Conservation (phyloP, 2,888 invertebrate species). For the Chalcis sispes region DNA sequence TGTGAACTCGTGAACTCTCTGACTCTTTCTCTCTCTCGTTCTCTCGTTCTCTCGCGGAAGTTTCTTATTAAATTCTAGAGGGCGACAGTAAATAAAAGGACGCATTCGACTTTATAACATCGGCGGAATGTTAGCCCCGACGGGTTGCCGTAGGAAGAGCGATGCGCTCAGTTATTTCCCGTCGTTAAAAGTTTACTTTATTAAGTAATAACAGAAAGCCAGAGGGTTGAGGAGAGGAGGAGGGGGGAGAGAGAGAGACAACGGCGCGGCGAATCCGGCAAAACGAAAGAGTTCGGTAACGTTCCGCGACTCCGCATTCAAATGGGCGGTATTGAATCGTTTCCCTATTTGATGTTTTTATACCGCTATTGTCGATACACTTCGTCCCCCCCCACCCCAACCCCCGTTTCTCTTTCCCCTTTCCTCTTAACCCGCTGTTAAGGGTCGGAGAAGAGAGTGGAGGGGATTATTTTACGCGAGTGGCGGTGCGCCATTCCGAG, state of each 20-base stretch:
- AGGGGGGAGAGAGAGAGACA: not conserved
- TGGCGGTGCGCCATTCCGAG: slow-evolving; percentile 14
- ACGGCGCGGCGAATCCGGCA: not conserved
- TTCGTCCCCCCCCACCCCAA: not conserved
- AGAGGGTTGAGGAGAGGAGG: too few species aligned
- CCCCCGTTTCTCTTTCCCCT: not conserved
- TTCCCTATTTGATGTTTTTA: slow-evolving; percentile 43
- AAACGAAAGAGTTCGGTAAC: too few species aligned
- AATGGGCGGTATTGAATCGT: slow-evolving; percentile 36
- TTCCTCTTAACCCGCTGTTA: not conserved
- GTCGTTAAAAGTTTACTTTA: slow-evolving; percentile 41
- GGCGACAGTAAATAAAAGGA: slow-evolving; percentile 33
- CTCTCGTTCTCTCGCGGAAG: slow-evolving; percentile 15
- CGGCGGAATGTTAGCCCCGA: not conserved
- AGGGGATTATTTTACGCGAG: slow-evolving; percentile 20
- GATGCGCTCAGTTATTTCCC: not conserved
- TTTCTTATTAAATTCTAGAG: slow-evolving; percentile 47
- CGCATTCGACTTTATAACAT: slow-evolving; percentile 31
- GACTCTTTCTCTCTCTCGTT: not conserved
- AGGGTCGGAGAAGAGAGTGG: too few species aligned
- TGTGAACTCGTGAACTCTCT: slow-evolving; percentile 21
- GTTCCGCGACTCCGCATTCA: not conserved
- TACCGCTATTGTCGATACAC: slow-evolving; percentile 14
- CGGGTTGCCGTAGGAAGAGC: not conserved
- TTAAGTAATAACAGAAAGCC: slow-evolving; percentile 45